Evolutionary conservation across 2,888 invertebrate species (phyloP), one percentile per base, ranked within the genome.

Genomic region (Trilocha varians): DNA sequence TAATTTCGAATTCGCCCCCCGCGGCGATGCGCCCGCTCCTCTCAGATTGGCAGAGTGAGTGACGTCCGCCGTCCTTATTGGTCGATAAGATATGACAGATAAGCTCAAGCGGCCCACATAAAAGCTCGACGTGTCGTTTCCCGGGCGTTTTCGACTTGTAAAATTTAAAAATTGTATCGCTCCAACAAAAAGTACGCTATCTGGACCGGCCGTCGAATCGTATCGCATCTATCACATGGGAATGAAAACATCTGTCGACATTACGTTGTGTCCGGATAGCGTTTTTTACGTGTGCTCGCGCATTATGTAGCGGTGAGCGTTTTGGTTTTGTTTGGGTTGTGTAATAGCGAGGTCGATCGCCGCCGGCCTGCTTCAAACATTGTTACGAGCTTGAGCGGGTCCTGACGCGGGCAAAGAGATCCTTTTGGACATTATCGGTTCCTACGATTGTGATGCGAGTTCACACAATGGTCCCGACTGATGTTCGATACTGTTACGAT

Each of bases 71-170:
- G 79, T 82, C 83, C 83, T 74, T 80, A 82, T 80, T 77, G 82
- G 80, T 73, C 75, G 84, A 85, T 84, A 77, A 84, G 84, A 85
- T 84, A 70, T 76, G 76, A 78, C 75, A 69, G 83, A 82, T 83
- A 83, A 65, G 65, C 55, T 40, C 59, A 66, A 63, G 76, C 79
- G 79, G 76, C 66, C 60, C 70, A 76, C 72, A 73, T 83, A 71
- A 82, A 79, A 84, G 79, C 68, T 11, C 62, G 69, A 75, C 73
- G 65, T 76, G 74, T 79, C 79, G 64, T 68, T 70, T 66, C 69
- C 65, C 63, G 63, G 69, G 61, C 65, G 62, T 76, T 72, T 74
- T 65, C 59, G 62, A 69, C 70, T 77, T 77, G 74, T 77, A 78
- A 75, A 74, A 73, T 71, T 75, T 70, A 62, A 62, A 72, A 77